Percentiles rank a stretch among this genome's conserved stretches.
Conservation (phyloP, 2,888 invertebrate species). For the Leptinotarsa haldemani region DNA sequence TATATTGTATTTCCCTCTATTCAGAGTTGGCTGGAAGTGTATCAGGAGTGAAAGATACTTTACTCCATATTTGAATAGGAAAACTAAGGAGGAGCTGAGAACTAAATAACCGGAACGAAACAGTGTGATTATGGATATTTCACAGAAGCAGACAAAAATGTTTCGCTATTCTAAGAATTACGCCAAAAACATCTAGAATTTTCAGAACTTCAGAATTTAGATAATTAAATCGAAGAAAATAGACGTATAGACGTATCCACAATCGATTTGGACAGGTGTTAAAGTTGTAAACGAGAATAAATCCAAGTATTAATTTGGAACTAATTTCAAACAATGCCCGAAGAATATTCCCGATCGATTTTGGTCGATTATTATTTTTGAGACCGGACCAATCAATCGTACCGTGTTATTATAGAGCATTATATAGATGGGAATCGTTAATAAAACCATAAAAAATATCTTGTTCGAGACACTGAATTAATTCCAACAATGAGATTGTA, state of each 20-base stretch:
- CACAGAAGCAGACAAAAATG: no score
- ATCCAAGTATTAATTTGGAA: constrained; percentile 56
- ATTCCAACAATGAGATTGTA: constrained; percentile 55
- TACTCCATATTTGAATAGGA: constrained; percentile 7
- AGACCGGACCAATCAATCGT: constrained; percentile 58
- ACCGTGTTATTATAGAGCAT: constrained; percentile 60
- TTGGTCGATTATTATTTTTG: constrained; percentile 58
- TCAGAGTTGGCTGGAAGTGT: constrained; percentile 4
- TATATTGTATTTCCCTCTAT: constrained; percentile 20
- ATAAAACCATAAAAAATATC: constrained; percentile 53
- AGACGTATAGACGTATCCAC: not conserved
- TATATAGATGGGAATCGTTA: constrained; percentile 55
- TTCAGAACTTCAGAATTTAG: not conserved
- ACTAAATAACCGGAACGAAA: not conserved
- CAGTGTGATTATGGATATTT: no score
- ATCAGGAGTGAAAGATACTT: not conserved
- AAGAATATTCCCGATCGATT: constrained; percentile 57
- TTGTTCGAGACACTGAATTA: constrained; percentile 57
- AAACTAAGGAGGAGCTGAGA: not conserved
- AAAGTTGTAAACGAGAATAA: constrained; percentile 50
- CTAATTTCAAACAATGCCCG: constrained; percentile 59
- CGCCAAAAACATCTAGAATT: not conserved
- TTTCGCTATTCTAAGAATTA: no score
- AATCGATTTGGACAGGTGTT: constrained; percentile 51
- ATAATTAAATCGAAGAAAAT: not conserved